These are phyloP conservation scores for Corythucha ciliata DNA, from an alignment of 2,888 invertebrate genomes.

Conservation along the genomic window DNA sequence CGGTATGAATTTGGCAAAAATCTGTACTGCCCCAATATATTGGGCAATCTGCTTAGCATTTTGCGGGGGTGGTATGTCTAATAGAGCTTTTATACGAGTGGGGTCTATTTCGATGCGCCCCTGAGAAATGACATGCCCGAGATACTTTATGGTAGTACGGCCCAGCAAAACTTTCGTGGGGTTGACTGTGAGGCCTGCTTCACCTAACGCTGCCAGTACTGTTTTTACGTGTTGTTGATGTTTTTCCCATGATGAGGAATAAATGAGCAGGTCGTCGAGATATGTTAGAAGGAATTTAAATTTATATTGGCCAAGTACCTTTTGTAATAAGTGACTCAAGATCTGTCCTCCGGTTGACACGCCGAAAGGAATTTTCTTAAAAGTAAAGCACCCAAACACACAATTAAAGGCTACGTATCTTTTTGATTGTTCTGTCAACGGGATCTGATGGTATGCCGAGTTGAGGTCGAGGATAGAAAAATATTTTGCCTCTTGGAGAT, in stretches of 20 bases:
- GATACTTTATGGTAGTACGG: no score
- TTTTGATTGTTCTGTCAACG: not conserved
- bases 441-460: conserved; percentile 24
- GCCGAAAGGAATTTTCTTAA: conserved; percentile 24
- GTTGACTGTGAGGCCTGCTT: no score
- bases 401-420: conserved; percentile 19
- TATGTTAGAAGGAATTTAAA: conserved; percentile 27
- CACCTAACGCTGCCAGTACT: no score
- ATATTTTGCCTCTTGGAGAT: conserved; percentile 10
- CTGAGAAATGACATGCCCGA: no score
- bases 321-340: conserved; percentile 18
- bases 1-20: conserved; percentile 2
- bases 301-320: conserved; percentile 24
- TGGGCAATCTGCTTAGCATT: conserved; percentile 9
- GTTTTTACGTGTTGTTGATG: no score
- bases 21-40: not conserved
- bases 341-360: conserved; percentile 18
- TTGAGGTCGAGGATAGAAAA: conserved; percentile 21
- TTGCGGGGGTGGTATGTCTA: not conserved
- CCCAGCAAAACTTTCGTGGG: no score
- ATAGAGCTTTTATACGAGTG: no score
- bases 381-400: conserved; percentile 14
- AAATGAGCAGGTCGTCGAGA: conserved; percentile 26
- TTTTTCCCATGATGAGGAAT: conserved; percentile 18
- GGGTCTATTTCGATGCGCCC: no score